Conservation (phyloP, 2,888 invertebrate genomes). For the Smittia sp. region DNA sequence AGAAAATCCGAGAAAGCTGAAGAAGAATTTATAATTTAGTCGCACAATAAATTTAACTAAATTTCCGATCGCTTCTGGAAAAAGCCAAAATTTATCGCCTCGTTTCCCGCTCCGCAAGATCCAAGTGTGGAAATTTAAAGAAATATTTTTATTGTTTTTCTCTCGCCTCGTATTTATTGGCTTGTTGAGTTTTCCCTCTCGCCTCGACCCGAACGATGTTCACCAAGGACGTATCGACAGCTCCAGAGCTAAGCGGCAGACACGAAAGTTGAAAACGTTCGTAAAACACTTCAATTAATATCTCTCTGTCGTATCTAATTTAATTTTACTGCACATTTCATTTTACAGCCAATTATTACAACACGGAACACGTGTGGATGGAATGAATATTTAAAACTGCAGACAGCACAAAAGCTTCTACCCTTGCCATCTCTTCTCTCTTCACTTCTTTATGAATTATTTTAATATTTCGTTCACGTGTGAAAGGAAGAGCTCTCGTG, state of each 20-base stretch:
- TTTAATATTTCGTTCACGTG: constrained; percentile 5
- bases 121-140: constrained; percentile 2
- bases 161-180: not conserved
- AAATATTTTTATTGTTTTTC: not conserved
- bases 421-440: no score
- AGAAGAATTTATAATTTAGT: constrained; percentile 3
- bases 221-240: no score
- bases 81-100: constrained; percentile 8
- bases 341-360: not conserved
- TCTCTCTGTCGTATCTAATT: not conserved
- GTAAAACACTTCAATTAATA: no score
- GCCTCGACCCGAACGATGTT: no score
- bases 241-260: no score
- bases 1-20: not conserved
- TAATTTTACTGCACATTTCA: not conserved
- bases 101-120: not conserved
- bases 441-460: not conserved
- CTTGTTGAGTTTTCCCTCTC: not conserved
- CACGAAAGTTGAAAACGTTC: no score
- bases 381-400: not conserved
- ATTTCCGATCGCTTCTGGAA: not conserved
- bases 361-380: not conserved
- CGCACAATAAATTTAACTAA: constrained; percentile 2
- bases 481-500: not conserved
- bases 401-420: no score